Base-by-base conservation (phyloP, 2,888 invertebrate species). In the Trilocha varians region DNA sequence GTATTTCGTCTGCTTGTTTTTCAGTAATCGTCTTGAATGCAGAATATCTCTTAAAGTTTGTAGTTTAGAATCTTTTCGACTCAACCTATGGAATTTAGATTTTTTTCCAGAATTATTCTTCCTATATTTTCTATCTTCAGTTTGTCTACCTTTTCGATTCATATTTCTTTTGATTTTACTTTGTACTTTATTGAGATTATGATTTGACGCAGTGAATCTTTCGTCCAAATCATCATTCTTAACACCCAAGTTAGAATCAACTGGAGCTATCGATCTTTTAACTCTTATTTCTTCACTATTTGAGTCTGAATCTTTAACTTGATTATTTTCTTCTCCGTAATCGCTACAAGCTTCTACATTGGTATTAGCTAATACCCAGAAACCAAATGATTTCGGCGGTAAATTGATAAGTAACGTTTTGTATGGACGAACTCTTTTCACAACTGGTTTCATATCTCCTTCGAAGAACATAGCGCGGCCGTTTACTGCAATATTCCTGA, bases 351-450 rank as follows among this genome's bases (percentile, higher is more conserved):
- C 88, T 39, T 88, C 82, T 16, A 91, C 73, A 59, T 89, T 87
- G 0, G 91, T 89, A 40, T 87, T 88, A 0, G 92, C 91, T 9
- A 94, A 63, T 0, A 93, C 91, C 90, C 92, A 93, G 66, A 94
- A 94, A 0, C 90, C 91, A 36, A 94, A 88, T 0, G 91, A 90
- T 56, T 88, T 88, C 0, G 91, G 80, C 2, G 93, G 92, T 3
- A 93, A 62, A 36, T 84, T 84, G 13, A 93, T 64, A 5, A 87
- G 73, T 3, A 92, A 55, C 0, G 87, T 82, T 55, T 85, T 80
- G 43, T 83, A 85, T 5, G 87, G 83, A 43, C 88, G 66, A 13
- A 87, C 85, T 2, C 73, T 72, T 53, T 79, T 84, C 36, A 90
- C 73, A 38, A 84, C 64, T 3, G 90, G 88, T 45, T 87, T 78